These are phyloP conservation scores for Tokudaia muenninki DNA, from an alignment of 2,797 vertebrate genomes.

Conservation along the genomic window DNA sequence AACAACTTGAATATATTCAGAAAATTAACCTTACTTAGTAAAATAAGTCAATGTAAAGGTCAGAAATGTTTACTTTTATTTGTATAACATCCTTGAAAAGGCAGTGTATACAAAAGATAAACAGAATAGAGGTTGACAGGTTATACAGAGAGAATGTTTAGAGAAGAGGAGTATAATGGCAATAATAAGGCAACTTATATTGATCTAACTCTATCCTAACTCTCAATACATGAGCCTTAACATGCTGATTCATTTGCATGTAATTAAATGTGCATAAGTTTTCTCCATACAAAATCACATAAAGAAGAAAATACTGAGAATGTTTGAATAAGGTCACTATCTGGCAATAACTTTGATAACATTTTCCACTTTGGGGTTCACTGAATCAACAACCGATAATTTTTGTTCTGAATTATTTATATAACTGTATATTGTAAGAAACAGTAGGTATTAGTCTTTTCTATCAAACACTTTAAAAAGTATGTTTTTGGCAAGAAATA, in stretches of 20 bases:
- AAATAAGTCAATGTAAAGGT: not conserved
- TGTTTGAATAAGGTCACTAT: not conserved
- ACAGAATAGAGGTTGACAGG: not conserved
- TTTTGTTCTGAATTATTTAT: not conserved
- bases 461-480: not conserved
- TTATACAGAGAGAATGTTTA: not conserved
- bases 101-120: not conserved
- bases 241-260: not conserved
- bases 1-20: not conserved
- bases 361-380: not conserved
- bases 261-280: not conserved
- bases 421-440: not conserved
- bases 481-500: not conserved
- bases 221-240: not conserved
- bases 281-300: not conserved
- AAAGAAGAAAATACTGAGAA: not conserved
- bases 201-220: not conserved
- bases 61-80: not conserved
- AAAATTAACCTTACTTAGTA: not conserved
- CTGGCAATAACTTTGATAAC: not conserved
- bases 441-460: not conserved
- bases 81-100: conserved; percentile 30
- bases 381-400: not conserved
- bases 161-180: not conserved
- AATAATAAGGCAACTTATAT: not conserved